Conservation (phyloP, 2,888 invertebrate genomes). For the Tetragnatha montana region DNA sequence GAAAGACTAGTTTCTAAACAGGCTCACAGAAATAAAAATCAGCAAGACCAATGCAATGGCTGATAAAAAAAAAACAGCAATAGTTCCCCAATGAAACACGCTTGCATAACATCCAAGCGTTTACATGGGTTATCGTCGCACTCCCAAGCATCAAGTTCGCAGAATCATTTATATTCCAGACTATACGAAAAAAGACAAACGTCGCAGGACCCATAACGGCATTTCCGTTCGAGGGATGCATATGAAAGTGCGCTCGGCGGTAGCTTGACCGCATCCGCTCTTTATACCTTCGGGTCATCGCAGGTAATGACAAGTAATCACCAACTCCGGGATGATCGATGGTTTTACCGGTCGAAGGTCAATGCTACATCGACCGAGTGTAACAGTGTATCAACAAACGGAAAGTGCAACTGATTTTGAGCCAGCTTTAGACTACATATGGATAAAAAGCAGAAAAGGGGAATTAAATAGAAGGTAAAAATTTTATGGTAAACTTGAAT, state of each 20-base stretch:
- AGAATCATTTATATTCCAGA: background rate
- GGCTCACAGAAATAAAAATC: too few species aligned
- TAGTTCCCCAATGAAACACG: too few species aligned
- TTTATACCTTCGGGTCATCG: slow-evolving; percentile 22
- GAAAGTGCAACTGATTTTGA: background rate
- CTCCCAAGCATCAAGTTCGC: background rate
- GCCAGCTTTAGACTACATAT: background rate
- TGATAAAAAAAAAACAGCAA: too few species aligned
- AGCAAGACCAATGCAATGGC: too few species aligned
- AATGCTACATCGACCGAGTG: background rate
- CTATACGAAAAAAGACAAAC: background rate
- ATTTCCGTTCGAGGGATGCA: background rate
- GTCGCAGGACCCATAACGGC: background rate
- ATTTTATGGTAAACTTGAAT: too few species aligned
- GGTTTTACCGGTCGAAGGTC: slow-evolving; percentile 7
- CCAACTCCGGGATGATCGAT: slow-evolving; percentile 25
- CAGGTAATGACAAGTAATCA: slow-evolving; percentile 31
- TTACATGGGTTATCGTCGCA: background rate
- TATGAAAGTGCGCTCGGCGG: background rate
- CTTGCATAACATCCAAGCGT: too few species aligned
- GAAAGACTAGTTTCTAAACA: too few species aligned
- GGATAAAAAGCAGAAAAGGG: background rate
- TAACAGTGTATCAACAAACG: background rate
- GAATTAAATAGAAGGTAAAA: background rate
- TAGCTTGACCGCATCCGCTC: slow-evolving; percentile 23